These are phyloP conservation scores for Campoplex nolae DNA, from an alignment of 2,888 invertebrate species.

Conservation along the genomic window DNA sequence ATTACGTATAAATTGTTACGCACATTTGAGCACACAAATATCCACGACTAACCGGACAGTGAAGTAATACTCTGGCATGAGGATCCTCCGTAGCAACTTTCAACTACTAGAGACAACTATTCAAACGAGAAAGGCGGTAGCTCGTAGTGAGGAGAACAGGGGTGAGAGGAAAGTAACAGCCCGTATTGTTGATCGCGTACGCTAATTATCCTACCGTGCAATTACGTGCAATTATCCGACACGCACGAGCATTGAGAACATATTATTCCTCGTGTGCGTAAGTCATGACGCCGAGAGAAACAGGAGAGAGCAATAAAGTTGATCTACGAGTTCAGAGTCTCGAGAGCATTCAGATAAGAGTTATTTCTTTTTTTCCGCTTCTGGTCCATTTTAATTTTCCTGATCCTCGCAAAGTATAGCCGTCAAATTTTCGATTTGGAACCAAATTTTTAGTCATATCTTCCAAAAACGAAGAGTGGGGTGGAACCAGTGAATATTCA, in stretches of 20 bases:
- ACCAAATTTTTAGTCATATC: no score
- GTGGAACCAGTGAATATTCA: no score
- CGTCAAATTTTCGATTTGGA: background rate
- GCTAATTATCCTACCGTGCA: slow-evolving; percentile 82
- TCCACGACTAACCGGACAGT: slow-evolving; percentile 13
- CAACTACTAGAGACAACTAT: slow-evolving; percentile 9
- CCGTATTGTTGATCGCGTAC: slow-evolving; percentile 82
- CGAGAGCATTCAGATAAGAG: background rate
- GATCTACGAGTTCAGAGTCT: slow-evolving; percentile 11
- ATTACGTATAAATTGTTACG: slow-evolving; percentile 5
- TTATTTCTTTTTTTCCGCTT: background rate
- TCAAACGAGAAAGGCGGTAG: slow-evolving; percentile 4
- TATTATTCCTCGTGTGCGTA: slow-evolving; percentile 26
- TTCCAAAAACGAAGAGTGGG: no score
- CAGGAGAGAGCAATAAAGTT: background rate
- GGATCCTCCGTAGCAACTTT: slow-evolving; percentile 28
- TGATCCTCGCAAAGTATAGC: background rate
- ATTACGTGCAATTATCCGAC: slow-evolving; percentile 83
- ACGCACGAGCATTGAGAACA: slow-evolving; percentile 77
- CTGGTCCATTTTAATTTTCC: background rate
- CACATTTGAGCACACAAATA: slow-evolving; percentile 6
- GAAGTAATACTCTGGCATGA: slow-evolving; percentile 22
- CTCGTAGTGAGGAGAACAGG: background rate
- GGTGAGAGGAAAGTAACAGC: slow-evolving; percentile 64
- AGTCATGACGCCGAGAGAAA: slow-evolving; percentile 8